Conservation (phyloP, 2,113 vertebrate genomes). For the Otis tarda region DNA sequence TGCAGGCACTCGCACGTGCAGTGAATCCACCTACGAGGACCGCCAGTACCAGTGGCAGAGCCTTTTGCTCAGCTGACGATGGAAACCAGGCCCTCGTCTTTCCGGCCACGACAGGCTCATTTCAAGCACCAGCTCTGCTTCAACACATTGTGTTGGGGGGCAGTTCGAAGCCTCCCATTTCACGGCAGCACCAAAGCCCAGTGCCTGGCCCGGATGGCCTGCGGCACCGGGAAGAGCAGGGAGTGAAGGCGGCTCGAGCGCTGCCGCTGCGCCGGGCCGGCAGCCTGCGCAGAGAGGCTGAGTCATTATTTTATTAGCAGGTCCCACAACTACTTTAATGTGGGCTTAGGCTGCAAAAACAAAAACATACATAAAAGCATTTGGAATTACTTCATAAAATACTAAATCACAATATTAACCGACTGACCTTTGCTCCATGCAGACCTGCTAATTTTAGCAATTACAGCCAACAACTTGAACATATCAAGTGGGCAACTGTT, state of each 20-base stretch:
- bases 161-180: neutral
- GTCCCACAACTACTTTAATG: slow-evolving; percentile 62
- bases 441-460: slow-evolving; percentile 89
- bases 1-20: too few relatives aligned
- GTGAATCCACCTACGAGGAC: accelerated
- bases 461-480: slow-evolving; percentile 85
- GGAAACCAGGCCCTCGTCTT: neutral
- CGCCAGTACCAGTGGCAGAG: neutral
- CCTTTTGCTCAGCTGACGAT: neutral
- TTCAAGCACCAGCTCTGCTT: neutral
- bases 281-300: neutral
- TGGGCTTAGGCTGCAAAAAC: slow-evolving; percentile 63
- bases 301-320: slow-evolving; percentile 65
- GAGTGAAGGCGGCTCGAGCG: neutral
- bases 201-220: accelerated
- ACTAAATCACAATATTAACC: slow-evolving; percentile 78
- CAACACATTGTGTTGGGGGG: neutral
- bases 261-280: accelerated
- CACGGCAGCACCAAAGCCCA: neutral
- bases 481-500: slow-evolving; percentile 86
- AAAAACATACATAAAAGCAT: slow-evolving; percentile 69
- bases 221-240: neutral
- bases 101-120: neutral
- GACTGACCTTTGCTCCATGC: slow-evolving; percentile 85
- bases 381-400: slow-evolving; percentile 78